Conservation (phyloP, 1,140 invertebrate genomes). For the Temnothorax curvispinosus region DNA sequence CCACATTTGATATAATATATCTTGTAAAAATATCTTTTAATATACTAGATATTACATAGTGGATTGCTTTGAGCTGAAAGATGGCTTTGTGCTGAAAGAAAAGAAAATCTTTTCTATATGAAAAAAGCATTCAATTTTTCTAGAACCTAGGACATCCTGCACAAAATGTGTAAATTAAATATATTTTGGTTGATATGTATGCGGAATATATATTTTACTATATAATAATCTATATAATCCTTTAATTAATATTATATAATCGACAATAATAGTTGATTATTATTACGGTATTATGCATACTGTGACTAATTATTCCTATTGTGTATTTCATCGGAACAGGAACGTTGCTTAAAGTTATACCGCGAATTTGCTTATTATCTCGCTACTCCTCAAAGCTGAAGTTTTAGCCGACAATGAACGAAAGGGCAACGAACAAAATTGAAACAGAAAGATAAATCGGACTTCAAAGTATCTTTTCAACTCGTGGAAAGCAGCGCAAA, state of each 20-base stretch:
- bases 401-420: neutral
- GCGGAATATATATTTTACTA: neutral
- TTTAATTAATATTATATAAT: conserved; percentile 11
- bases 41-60: neutral
- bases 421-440: conserved; percentile 39
- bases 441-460: conserved; percentile 60
- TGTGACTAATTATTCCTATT: conserved; percentile 15
- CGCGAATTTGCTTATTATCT: conserved; percentile 25
- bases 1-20: neutral
- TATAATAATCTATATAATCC: neutral
- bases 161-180: neutral
- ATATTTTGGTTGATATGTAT: neutral
- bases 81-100: neutral
- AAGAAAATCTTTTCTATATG: neutral
- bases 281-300: neutral
- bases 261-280: neutral
- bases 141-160: neutral
- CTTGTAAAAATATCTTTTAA: neutral
- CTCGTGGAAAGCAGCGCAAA: conserved; percentile 59
- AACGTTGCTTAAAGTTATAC: neutral
- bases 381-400: neutral
- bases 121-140: neutral
- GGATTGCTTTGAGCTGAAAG: neutral
- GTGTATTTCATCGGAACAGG: neutral
- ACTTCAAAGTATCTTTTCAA: conserved; percentile 71